phyloP scores from a whole-genome alignment of 2,888 invertebrate genomes.

The Leptinotarsa rubiginosa region DNA sequence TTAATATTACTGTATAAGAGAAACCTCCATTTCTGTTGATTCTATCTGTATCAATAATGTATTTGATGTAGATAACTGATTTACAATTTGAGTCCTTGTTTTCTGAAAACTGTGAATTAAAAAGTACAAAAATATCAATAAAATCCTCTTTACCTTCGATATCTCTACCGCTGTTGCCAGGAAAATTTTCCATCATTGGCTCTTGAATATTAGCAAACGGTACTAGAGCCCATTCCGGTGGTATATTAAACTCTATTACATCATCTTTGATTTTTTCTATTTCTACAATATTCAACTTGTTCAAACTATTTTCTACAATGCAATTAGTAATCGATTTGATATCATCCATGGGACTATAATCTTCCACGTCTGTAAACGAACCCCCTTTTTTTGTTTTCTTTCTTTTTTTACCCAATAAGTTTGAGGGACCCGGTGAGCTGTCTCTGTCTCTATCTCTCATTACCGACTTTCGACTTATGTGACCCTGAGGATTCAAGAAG shows the following conservation, averaged over 20 bases:
- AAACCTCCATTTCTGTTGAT: no score
- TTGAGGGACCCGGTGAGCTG: constrained; percentile 52
- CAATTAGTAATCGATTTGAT: constrained; percentile 59
- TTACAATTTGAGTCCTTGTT: no score
- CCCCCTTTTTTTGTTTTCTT: constrained; percentile 48
- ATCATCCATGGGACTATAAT: constrained; percentile 51
- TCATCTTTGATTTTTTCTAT: constrained; percentile 29
- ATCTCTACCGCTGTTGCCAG: not conserved
- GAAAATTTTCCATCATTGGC: not conserved
- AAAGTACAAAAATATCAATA: no score
- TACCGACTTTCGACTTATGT: constrained; percentile 37
- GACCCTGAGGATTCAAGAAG: constrained; percentile 43
- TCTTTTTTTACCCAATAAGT: constrained; percentile 46
- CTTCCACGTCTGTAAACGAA: constrained; percentile 47
- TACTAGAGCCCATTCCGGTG: not conserved
- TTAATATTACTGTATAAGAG: no score
- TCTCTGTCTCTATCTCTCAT: constrained; percentile 35
- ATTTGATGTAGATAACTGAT: no score
- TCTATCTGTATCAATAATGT: no score
- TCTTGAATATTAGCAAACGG: not conserved
- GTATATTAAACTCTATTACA: constrained; percentile 34
- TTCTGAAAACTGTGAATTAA: no score
- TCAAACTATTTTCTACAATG: constrained; percentile 46
- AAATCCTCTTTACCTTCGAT: not conserved
- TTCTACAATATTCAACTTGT: constrained; percentile 31